A percentile compares a stretch with the other conserved stretches of the same genome.
Conservation (phyloP, 2,797 vertebrate species). For the Acanthopagrus latus region DNA sequence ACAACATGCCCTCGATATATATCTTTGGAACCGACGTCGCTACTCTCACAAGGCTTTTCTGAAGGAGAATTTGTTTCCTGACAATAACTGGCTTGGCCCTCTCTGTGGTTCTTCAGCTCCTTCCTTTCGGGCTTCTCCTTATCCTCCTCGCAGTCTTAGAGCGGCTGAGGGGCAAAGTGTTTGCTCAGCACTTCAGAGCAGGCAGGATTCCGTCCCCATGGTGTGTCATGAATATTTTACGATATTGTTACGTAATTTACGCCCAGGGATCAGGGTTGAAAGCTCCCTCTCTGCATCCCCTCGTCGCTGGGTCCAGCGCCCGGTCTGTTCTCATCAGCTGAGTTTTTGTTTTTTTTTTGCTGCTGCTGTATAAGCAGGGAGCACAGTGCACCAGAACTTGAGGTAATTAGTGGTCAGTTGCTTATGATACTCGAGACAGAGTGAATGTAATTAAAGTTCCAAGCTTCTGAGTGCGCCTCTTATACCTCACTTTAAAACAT, state of each 20-base stretch:
- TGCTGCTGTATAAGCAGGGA: constrained; percentile 65
- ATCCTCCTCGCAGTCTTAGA: constrained; percentile 59
- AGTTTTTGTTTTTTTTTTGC: constrained; percentile 40
- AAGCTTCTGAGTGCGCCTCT: constrained; percentile 66
- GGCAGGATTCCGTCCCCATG: constrained; percentile 73
- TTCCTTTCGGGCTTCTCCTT: constrained; percentile 55
- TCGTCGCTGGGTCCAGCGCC: constrained; percentile 61
- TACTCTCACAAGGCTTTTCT: constrained; percentile 13
- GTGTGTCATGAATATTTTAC: constrained; percentile 83
- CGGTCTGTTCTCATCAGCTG: constrained; percentile 64
- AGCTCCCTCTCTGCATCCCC: constrained; percentile 66
- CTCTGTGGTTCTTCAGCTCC: constrained; percentile 54
- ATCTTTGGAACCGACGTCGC: not conserved
- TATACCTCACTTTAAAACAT: constrained; percentile 53
- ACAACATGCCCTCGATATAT: not conserved
- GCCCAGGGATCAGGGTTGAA: constrained; percentile 72
- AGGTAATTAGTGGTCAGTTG: constrained; percentile 74
- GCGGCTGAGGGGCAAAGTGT: constrained; percentile 73
- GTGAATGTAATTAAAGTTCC: constrained; percentile 71
- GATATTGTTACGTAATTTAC: constrained; percentile 76
- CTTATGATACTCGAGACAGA: constrained; percentile 72
- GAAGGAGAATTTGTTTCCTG: constrained; percentile 10
- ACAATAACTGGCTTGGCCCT: constrained; percentile 21
- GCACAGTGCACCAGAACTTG: constrained; percentile 61
- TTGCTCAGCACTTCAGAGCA: constrained; percentile 80